A percentile compares a stretch with the other conserved stretches of the same genome.
These are phyloP conservation scores for Lymantria dispar DNA, from an alignment of 2,888 invertebrate genomes.

Conservation along the genomic window DNA sequence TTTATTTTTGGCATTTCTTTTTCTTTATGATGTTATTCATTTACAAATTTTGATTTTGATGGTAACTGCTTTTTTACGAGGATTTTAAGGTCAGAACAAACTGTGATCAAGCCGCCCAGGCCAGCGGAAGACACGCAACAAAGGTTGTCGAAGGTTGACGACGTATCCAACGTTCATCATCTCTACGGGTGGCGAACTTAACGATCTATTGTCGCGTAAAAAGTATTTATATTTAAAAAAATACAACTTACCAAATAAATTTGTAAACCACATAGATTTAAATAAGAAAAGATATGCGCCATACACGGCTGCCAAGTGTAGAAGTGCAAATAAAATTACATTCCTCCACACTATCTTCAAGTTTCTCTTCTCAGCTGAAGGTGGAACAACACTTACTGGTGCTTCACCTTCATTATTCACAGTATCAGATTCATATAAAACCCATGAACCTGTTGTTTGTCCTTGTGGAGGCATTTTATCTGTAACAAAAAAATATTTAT, in stretches of 20 bases:
- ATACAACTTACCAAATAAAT: constrained; percentile 85
- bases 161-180: no score
- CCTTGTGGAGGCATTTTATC: constrained; percentile 70
- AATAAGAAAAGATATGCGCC: constrained; percentile 87
- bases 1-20: no score
- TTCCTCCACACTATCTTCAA: constrained; percentile 91
- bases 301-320: constrained; percentile 88
- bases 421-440: constrained; percentile 64
- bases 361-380: constrained; percentile 80
- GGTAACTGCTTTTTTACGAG: no score
- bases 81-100: no score
- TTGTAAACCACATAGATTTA: constrained; percentile 87
- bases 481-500: constrained; percentile 9
- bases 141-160: no score
- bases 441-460: constrained; percentile 60
- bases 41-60: no score
- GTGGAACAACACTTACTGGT: constrained; percentile 40
- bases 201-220: not conserved
- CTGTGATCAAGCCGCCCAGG: no score
- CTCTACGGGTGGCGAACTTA: no score
- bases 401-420: constrained; percentile 44
- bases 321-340: constrained; percentile 86
- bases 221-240: not conserved
- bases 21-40: no score
- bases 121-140: no score